Evolutionary conservation across 1,140 invertebrate species (phyloP).

Genomic region (Laupala kohalensis): DNA sequence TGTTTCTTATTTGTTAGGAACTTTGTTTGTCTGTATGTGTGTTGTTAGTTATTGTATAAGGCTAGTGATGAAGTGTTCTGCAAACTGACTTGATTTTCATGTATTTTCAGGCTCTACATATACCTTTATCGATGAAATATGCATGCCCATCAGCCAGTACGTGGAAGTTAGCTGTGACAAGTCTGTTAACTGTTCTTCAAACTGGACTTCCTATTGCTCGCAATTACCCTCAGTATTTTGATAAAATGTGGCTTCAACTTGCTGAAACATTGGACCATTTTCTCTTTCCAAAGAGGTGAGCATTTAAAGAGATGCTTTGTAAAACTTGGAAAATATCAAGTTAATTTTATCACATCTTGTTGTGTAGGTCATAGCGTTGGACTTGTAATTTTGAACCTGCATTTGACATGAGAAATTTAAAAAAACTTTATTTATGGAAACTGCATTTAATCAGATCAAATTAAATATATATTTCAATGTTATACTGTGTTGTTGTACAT

Average conservation of each 20-base stretch:
- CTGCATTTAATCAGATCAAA: no score
- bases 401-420: no score
- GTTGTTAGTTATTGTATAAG: not conserved
- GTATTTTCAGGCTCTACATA: conserved; percentile 41
- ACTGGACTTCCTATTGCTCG: conserved; percentile 77
- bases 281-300: conserved; percentile 63
- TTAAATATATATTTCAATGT: no score
- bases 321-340: no score
- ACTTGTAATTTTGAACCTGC: no score
- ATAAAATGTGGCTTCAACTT: conserved; percentile 70
- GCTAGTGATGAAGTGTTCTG: not conserved
- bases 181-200: conserved; percentile 64
- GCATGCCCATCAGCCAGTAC: conserved; percentile 65
- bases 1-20: not conserved
- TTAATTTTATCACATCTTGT: no score
- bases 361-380: no score
- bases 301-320: no score
- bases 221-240: conserved; percentile 54
- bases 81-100: not conserved
- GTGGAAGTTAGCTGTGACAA: conserved; percentile 74
- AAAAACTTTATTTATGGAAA: no score
- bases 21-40: not conserved
- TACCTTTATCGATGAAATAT: conserved; percentile 72
- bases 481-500: no score
- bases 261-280: conserved; percentile 80